Base-by-base conservation (phyloP, 2,113 vertebrate genomes). In the Chaetodon auriga region DNA sequence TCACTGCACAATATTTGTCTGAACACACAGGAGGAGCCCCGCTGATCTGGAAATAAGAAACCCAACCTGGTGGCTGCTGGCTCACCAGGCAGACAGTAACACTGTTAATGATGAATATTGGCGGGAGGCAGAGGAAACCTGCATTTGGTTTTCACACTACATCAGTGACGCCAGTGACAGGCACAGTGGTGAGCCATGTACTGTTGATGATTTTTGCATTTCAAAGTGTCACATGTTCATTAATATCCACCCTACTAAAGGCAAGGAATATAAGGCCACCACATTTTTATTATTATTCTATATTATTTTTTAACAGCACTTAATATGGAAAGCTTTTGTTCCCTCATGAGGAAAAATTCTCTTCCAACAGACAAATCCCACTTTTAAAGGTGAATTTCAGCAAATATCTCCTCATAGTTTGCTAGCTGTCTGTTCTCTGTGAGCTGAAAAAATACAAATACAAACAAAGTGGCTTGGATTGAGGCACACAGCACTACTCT, bases 31-130 rank as follows among this genome's bases (percentile, higher is more conserved):
- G 77, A 80, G 79, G 65, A 82, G 45, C 51, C 90, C 91, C 77
- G 72, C 85, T 81, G 91, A 80, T 89, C 76, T 48, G 88, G 81
- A 91, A 88, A 91, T 87, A 89, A 68, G 82, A 23, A 85, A 58
- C 51, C 75, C 65, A 58, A 75, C 48, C 53, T 66, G 75, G 46
- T 61, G 45, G 63, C 64, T 66, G 81, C 66, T 76, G 83, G 76
- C 78, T 83, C 88, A 73, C 69, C 84, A 68, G 84, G 82, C 58
- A 49, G 25, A 82, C 78, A 46, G 80, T 84, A 78, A 91, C 86
- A 89, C 73, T 78, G 72, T 77, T 87, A 81, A 89, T 83, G 83
- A 92, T 75, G 75, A 73, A 73, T 69, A 66, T 13, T 83, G 66
- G 69, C 51, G 49, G 57, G 78, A 46, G 55, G 70, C 61, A 64